Base-by-base conservation (phyloP, 2,888 invertebrate genomes). In the Leptodirus hochenwartii region DNA sequence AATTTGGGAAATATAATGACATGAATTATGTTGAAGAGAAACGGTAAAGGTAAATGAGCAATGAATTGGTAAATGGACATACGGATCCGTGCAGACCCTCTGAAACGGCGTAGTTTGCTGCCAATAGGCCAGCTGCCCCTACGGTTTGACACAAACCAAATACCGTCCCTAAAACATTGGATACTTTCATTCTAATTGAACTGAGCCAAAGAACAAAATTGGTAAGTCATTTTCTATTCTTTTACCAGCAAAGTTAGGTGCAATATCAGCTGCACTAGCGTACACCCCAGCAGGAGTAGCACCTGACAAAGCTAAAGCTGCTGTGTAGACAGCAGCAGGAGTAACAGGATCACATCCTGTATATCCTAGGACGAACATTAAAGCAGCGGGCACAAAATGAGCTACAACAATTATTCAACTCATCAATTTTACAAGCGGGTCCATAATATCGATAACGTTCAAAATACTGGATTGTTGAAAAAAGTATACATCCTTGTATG, bases 261-360 rank as follows among this genome's bases (percentile, higher is more conserved):
- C 66, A 15, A 68, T 61, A 41, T 68, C 67, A 4, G 68, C 64
- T 27, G 66, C 65, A 37, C 66, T 66, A 2, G 66, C 60, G 27
- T 61, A 57, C 5, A 61, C 65, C 3, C 67, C 67, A 4, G 66
- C 63, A 2, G 65, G 62, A 4, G 64, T 64, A 9, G 65, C 64
- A 3, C 64, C 67, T 20, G 63, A 64, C 30, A 67, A 56, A 2
- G 64, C 57, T 20, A 67, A 51, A 10, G 66, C 64, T 1, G 64
- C 61, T 12, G 64, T 63, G 24, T 67, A 66, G 10, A 68, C 43
- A 40, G 62, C 62, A 4, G 66, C 63, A 8, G 65, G 66, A 0
- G 62, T 58, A 14, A 61, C 48, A 10, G 64, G 62, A 43, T 67
- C 61, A 35, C 68, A 68, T 17, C 66, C 66, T 2, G 65, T 64